Base-by-base conservation (phyloP, 1,140 invertebrate genomes). In the Megathymus violae region DNA sequence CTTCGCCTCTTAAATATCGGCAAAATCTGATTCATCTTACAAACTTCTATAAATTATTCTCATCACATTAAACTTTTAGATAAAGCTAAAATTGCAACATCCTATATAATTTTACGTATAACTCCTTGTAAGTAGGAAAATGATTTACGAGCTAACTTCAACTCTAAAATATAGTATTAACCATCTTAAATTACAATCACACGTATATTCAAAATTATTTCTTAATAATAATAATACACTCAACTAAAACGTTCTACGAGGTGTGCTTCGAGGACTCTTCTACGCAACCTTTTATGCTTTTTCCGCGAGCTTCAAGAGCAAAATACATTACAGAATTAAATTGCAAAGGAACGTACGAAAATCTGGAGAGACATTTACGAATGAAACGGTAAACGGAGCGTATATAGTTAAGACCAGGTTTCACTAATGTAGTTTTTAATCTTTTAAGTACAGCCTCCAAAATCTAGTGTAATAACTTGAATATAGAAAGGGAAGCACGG, bases 291-390 rank as follows among this genome's bases (percentile, higher is more conserved):
- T 31, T 31, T 25, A 4, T 46, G n/a, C 43, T 19, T 25, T 46
- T 46, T 25, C 17, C 43, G 25, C 15, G 13, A 48, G 13, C 14
- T 54, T 54, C 16, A 2, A 54, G 38, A 38, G 11, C 22, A 41
- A 25, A 41, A 11, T 54, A 54, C 50, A 54, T 54, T 41, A 54
- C 36, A 22, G 36, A 41, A 54, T 41, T 41, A 54, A 22, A 54
- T 40, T 54, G 50, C 50, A 54, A 54, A 54, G 50, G 50, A 54
- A 54, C 50, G 36, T 36, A 54, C 50, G 36, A 54, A 54, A 54
- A 54, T 54, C 50, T 25, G 40, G 50, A 51, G 48, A 51, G 10
- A 51, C 48, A 51, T 51, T 51, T 51, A 51, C 48, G 48, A 51
- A 51, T 51, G 48, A 27, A 51, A 51, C 27, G 11, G 15, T 38